phyloP scores from a whole-genome alignment of 2,113 vertebrate species.

The Leiothrix lutea region DNA sequence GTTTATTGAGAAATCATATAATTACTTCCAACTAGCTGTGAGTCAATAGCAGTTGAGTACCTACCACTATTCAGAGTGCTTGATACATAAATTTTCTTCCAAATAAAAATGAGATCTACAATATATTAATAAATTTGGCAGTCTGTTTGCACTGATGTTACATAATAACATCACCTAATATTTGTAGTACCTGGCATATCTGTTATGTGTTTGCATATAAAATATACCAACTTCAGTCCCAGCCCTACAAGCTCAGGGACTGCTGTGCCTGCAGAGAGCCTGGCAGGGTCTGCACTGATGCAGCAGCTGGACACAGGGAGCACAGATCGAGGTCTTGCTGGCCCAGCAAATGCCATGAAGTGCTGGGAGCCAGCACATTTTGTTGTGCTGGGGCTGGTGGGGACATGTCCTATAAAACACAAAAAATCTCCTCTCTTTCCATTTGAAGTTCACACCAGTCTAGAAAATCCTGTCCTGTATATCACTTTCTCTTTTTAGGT shows the following conservation, averaged over 20 bases:
- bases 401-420: not conserved
- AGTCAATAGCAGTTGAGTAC: conserved; percentile 7
- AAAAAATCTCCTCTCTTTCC: not conserved
- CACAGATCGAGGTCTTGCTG: not conserved
- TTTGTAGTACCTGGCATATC: not conserved
- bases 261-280: not conserved
- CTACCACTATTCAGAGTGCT: not conserved
- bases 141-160: not conserved
- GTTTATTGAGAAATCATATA: conserved; percentile 54
- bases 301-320: not conserved
- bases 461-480: not conserved
- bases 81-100: not conserved
- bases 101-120: not conserved
- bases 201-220: not conserved
- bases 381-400: not conserved
- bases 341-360: not conserved
- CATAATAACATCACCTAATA: not conserved
- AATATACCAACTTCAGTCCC: not conserved
- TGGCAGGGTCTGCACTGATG: not conserved
- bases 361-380: not conserved
- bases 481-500: not conserved
- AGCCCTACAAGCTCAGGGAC: not conserved
- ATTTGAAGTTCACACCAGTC: not conserved
- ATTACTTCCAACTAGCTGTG: conserved; percentile 39
- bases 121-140: not conserved